These are phyloP conservation scores for Phrynocephalus vlangalii DNA, from an alignment of 2,797 vertebrate species.

Conservation along the genomic window DNA sequence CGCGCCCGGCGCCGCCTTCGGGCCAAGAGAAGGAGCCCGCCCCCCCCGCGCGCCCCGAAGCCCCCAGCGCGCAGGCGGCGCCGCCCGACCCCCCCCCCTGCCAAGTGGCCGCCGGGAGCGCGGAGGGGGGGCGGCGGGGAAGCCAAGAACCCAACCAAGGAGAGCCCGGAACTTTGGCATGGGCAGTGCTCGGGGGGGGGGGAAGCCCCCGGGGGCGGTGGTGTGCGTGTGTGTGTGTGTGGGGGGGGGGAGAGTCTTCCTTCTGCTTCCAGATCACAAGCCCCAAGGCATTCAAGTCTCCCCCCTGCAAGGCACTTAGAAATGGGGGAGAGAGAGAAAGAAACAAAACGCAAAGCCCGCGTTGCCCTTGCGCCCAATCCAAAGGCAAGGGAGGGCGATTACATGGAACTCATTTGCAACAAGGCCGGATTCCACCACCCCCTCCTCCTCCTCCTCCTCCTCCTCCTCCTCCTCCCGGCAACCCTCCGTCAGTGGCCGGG, in stretches of 20 bases:
- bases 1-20: background rate
- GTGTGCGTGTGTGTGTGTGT: too few relatives aligned
- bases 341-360: too few relatives aligned
- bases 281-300: background rate
- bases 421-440: too few relatives aligned
- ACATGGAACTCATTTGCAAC: background rate
- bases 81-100: background rate
- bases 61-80: slow-evolving; percentile 23
- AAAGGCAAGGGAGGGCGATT: background rate
- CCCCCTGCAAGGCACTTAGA: background rate
- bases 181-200: too few relatives aligned
- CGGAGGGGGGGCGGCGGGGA: accelerated
- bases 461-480: background rate
- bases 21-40: too few relatives aligned
- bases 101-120: too few relatives aligned
- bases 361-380: background rate
- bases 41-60: background rate
- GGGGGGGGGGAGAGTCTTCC: slow-evolving; percentile 15
- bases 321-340: too few relatives aligned
- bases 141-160: too few relatives aligned
- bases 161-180: background rate
- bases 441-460: background rate
- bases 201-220: too few relatives aligned
- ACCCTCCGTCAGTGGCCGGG: background rate
- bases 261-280: too few relatives aligned